A percentile compares a stretch with the other conserved stretches of the same genome.
Conservation (phyloP, 2,888 invertebrate genomes). For the Drosophila flavopinicola region DNA sequence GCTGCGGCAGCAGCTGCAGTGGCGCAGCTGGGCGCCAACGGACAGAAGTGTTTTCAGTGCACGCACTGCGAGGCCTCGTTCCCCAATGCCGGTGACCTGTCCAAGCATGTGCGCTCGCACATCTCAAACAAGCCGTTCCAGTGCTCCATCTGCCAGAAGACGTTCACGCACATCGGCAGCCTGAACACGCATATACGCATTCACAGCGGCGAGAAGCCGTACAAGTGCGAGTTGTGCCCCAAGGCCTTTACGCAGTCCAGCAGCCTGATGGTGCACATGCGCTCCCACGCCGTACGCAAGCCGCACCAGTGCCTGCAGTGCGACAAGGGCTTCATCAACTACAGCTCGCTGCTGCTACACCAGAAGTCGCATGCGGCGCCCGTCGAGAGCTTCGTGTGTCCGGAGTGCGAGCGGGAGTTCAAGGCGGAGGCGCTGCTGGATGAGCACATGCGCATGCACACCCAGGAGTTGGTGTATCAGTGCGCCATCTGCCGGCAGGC, state of each 20-base stretch:
- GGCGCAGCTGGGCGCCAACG: slow-evolving; percentile 59
- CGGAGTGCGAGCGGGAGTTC: slow-evolving; percentile 84
- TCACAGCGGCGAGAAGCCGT: slow-evolving; percentile 84
- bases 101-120: slow-evolving; percentile 84
- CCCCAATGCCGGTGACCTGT: slow-evolving; percentile 84
- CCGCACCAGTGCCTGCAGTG: slow-evolving; percentile 84
- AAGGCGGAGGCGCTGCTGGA: slow-evolving; percentile 83
- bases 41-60: slow-evolving; percentile 83
- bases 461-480: slow-evolving; percentile 83
- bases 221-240: slow-evolving; percentile 84
- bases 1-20: slow-evolving; percentile 46
- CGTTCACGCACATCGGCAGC: slow-evolving; percentile 84
- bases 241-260: slow-evolving; percentile 84
- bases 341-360: slow-evolving; percentile 82
- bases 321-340: slow-evolving; percentile 84
- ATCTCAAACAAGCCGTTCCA: slow-evolving; percentile 84
- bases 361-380: slow-evolving; percentile 81
- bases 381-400: slow-evolving; percentile 80
- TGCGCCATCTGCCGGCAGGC: slow-evolving; percentile 83
- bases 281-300: slow-evolving; percentile 83
- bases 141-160: slow-evolving; percentile 84
- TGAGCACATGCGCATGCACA: slow-evolving; percentile 84
- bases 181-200: slow-evolving; percentile 84
- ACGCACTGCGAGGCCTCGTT: slow-evolving; percentile 84
- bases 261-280: slow-evolving; percentile 84